Evolutionary conservation across 2,888 invertebrate genomes (phyloP).

Genomic region (Atherix ibis): DNA sequence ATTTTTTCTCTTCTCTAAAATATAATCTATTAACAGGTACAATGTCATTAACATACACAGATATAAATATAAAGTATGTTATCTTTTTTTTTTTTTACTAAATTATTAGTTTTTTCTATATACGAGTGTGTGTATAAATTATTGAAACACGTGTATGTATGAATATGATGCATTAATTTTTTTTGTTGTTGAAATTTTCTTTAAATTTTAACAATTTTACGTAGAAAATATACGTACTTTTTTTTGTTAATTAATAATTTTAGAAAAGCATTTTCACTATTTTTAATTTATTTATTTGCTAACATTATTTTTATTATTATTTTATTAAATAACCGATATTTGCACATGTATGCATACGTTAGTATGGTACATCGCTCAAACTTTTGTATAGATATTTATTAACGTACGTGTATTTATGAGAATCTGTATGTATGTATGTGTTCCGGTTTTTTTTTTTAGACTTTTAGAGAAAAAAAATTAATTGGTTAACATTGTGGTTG

Average conservation of each 20-base stretch:
- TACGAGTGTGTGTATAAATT: neutral
- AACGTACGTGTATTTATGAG: no score
- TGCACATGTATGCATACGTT: no score
- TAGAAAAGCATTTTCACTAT: neutral
- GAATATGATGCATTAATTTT: neutral
- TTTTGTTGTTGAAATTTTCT: slow-evolving; percentile 2
- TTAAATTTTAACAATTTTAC: slow-evolving; percentile 1
- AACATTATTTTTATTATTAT: neutral
- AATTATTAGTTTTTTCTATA: slow-evolving; percentile 2
- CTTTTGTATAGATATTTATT: no score
- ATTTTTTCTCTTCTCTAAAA: no score
- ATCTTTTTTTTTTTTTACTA: slow-evolving; percentile 2
- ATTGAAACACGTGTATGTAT: neutral
- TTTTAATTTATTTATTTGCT: neutral
- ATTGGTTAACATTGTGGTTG: no score
- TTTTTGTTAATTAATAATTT: neutral
- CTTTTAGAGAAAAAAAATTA: no score
- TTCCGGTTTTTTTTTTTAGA: no score
- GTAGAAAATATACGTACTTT: slow-evolving; percentile 7
- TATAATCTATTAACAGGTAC: slow-evolving; percentile 12
- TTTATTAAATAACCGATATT: no score
- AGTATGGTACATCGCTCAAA: no score
- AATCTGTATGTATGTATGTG: no score
- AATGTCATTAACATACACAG: slow-evolving; percentile 11
- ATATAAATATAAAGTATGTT: slow-evolving; percentile 5